Percentiles rank a stretch among this genome's conserved stretches.
Conservation (phyloP, 2,888 invertebrate genomes). For the Apotomis turbidana region DNA sequence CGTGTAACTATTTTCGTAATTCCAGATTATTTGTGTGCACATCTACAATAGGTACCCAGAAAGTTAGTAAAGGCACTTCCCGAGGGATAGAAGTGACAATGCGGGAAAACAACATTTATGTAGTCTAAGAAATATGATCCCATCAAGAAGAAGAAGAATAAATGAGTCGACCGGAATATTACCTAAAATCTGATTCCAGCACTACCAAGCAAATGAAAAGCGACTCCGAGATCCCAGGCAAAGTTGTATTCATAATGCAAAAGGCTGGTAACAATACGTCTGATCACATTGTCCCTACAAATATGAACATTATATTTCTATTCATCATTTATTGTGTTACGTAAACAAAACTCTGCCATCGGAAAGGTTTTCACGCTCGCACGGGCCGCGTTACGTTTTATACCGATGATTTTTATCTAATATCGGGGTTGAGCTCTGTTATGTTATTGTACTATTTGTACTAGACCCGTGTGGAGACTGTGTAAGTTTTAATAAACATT, state of each 20-base stretch:
- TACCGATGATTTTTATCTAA: slow-evolving; percentile 10
- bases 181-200: too few relatives aligned
- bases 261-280: slow-evolving; percentile 6
- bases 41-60: too few relatives aligned
- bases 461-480: too few relatives aligned
- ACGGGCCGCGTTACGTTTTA: background rate
- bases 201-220: background rate
- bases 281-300: slow-evolving; percentile 23
- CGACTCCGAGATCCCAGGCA: background rate
- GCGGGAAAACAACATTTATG: too few relatives aligned
- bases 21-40: too few relatives aligned
- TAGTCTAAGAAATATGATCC: too few relatives aligned
- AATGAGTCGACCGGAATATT: too few relatives aligned
- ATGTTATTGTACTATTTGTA: slow-evolving; percentile 3
- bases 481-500: too few relatives aligned
- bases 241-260: slow-evolving; percentile 5
- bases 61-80: too few relatives aligned
- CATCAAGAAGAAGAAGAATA: too few relatives aligned
- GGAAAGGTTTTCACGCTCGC: slow-evolving; percentile 26
- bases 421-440: slow-evolving; percentile 14
- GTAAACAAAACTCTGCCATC: slow-evolving; percentile 22
- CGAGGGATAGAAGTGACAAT: too few relatives aligned
- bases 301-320: slow-evolving; percentile 17
- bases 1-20: too few relatives aligned
- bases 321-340: slow-evolving; percentile 25